phyloP scores from a whole-genome alignment of 23 tunicate genomes.

The Ciona savignyi region DNA sequence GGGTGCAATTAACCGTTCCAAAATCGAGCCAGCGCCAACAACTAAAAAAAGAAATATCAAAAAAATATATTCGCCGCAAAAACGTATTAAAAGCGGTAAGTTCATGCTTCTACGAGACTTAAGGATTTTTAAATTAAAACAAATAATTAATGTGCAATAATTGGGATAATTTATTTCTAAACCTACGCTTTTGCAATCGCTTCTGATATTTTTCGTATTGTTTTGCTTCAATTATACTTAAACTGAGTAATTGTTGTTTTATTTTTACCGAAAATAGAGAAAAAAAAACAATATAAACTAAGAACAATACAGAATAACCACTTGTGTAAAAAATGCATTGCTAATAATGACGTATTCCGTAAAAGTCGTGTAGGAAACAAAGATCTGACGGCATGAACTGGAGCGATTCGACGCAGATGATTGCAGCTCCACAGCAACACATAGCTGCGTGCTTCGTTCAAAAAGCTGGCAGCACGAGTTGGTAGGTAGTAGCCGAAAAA shows the following conservation, averaged over 20 bases:
- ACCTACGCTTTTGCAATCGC: too few species aligned
- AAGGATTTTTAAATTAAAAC: too few species aligned
- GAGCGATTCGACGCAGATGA: constrained; percentile 25
- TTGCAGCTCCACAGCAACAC: constrained; percentile 44
- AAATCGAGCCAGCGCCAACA: neutral
- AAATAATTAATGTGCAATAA: too few species aligned
- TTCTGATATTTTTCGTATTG: too few species aligned
- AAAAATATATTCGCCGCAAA: neutral
- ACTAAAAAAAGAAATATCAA: neutral
- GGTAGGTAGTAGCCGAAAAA: constrained; percentile 28
- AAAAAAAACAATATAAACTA: neutral
- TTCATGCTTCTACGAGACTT: neutral
- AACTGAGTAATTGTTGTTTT: neutral
- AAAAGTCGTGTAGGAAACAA: neutral
- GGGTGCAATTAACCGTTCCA: constrained; percentile 4
- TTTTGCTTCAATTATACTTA: neutral
- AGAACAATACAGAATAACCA: too few species aligned
- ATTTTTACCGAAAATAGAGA: neutral
- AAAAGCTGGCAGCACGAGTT: constrained; percentile 67
- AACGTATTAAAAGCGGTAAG: constrained; percentile 6
- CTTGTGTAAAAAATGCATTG: too few species aligned
- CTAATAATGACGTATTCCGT: too few species aligned
- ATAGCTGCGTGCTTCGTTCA: constrained; percentile 51
- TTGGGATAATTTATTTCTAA: too few species aligned
- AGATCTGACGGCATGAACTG: neutral